Conservation (phyloP, 2,888 invertebrate genomes). For the Trachelus tabidus region DNA sequence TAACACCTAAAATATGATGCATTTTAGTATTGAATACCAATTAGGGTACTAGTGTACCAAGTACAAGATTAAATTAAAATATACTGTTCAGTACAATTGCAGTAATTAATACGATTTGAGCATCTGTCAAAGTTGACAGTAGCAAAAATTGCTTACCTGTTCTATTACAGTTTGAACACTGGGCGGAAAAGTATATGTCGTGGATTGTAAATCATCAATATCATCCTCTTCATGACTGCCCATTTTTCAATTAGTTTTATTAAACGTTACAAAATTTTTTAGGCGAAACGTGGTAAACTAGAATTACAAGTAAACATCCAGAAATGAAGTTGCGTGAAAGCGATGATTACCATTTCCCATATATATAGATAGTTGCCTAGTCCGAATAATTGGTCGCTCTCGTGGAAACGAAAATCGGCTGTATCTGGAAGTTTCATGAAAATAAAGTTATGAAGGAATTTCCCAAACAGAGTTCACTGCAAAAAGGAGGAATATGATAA, state of each 20-base stretch:
- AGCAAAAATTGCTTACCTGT: constrained; percentile 68
- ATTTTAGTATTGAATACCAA: constrained; percentile 2
- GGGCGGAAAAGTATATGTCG: constrained; percentile 76
- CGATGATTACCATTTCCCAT: not conserved
- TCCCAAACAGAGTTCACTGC: not conserved
- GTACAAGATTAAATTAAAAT: not conserved
- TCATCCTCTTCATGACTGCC: constrained; percentile 61
- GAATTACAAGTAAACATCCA: not conserved
- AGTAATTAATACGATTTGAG: not conserved
- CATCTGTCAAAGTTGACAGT: constrained; percentile 18
- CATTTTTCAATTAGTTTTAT: constrained; percentile 36
- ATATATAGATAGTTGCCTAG: not conserved
- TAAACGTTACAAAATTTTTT: not conserved
- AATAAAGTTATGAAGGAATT: not conserved
- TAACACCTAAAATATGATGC: constrained; percentile 74
- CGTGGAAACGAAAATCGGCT: not conserved
- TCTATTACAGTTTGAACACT: constrained; percentile 93
- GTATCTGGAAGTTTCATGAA: not conserved
- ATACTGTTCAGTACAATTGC: not conserved
- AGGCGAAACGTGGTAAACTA: not conserved
- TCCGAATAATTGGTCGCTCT: not conserved
- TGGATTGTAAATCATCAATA: constrained; percentile 68
- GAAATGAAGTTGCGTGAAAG: not conserved
- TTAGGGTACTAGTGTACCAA: not conserved
- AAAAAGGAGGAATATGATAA: not conserved